Percentiles rank a stretch among this genome's conserved stretches.
phyloP scores from a whole-genome alignment of 2,888 invertebrate species.

The Galerucella nymphaeae region DNA sequence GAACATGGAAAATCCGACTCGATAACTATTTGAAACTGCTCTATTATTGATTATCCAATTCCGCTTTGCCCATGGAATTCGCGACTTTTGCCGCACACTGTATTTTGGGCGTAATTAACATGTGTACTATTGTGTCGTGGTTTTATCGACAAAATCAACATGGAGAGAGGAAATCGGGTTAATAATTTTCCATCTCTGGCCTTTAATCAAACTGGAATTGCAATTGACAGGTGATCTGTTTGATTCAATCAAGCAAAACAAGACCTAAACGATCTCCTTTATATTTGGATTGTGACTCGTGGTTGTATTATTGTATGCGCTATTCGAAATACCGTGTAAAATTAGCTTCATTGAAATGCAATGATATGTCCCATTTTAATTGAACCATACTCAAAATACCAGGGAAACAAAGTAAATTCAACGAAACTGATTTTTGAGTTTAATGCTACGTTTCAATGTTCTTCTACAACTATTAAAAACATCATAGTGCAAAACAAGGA shows the following conservation, averaged over 20 bases:
- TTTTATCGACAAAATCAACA: slow-evolving; percentile 21
- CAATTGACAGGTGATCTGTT: slow-evolving; percentile 36
- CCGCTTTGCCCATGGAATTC: too few relatives aligned
- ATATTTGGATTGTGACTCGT: slow-evolving; percentile 18
- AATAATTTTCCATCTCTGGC: slow-evolving; percentile 26
- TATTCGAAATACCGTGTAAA: background rate
- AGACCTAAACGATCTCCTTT: slow-evolving; percentile 15
- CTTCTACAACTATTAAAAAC: too few relatives aligned
- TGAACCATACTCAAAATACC: background rate
- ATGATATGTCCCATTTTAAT: background rate
- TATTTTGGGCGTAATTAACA: background rate
- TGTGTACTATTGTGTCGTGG: background rate
- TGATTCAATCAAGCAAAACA: slow-evolving; percentile 29
- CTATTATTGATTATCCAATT: too few relatives aligned
- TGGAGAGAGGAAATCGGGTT: slow-evolving; percentile 13
- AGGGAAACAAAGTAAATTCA: too few relatives aligned
- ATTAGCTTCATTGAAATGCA: background rate
- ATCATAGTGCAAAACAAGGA: background rate
- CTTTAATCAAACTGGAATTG: slow-evolving; percentile 26
- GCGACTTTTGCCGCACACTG: background rate
- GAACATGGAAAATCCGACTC: too few relatives aligned
- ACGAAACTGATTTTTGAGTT: too few relatives aligned
- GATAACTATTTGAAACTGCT: too few relatives aligned
- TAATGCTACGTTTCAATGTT: too few relatives aligned
- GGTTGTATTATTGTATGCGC: slow-evolving; percentile 1